Conservation (phyloP, 2,797 vertebrate genomes). For the Hapalemur alaotrensis region DNA sequence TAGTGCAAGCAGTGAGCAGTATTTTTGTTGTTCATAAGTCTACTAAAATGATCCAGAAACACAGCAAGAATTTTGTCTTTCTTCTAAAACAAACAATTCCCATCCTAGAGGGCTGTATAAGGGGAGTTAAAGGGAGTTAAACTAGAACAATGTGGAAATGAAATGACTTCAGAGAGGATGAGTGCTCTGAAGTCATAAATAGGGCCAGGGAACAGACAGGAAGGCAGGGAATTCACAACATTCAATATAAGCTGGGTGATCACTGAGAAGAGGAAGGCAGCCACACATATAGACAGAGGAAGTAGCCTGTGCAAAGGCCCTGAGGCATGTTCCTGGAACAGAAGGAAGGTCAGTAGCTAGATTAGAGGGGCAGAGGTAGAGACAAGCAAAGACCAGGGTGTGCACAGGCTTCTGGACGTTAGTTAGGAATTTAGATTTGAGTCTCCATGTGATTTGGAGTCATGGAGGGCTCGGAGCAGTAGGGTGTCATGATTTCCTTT, state of each 20-base stretch:
- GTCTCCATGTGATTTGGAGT: neutral
- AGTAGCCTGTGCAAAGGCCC: neutral
- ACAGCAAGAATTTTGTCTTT: neutral
- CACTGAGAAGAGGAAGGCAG: neutral
- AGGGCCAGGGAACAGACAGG: neutral
- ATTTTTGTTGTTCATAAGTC: neutral
- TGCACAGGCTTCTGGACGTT: rapidly evolving
- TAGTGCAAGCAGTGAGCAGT: neutral
- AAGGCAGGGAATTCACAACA: too few relatives aligned
- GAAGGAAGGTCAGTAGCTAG: neutral
- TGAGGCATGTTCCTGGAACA: neutral
- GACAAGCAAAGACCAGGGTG: neutral
- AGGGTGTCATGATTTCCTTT: too few relatives aligned
- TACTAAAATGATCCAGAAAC: conserved; percentile 30
- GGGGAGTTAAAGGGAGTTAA: neutral
- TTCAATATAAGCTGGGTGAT: neutral
- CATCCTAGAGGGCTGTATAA: neutral
- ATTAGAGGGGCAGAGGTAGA: neutral
- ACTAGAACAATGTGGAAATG: neutral
- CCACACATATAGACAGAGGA: neutral
- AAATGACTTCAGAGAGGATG: neutral
- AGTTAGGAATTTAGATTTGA: neutral
- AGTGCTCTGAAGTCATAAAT: neutral
- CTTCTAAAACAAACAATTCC: conserved; percentile 34
- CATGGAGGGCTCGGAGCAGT: rapidly evolving